Evolutionary conservation across 2,888 invertebrate genomes (phyloP), one percentile per base, ranked within the genome.

Genomic region (Coremacera marginata): DNA sequence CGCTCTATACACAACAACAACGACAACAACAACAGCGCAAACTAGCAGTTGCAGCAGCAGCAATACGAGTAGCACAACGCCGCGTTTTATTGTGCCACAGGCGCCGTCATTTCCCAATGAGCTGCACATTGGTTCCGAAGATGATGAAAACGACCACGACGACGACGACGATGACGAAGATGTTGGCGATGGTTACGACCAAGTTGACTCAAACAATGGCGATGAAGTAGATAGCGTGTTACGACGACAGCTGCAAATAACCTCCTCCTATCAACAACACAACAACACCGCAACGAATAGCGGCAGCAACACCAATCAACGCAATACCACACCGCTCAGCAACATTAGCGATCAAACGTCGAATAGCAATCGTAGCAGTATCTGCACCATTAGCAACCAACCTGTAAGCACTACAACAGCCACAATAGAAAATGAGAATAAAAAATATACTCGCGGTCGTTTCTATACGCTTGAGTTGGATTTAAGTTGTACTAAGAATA

Each of bases 401-500:
- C 82, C 82, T 22, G 55, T 68, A 73, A 67, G 60, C 77, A 63
- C 77, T 70, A n/a, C 25, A 31, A 60, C 71, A 49, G 22, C 65
- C 14, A 72, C 80, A 60, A 81, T 86, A 70, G 84, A 86, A 71
- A 88, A 88, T 77, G 87, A 88, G 51, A 88, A 88, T 81, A 86
- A 85, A 49, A 86, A 87, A 79, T 86, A 84, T 71, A 83, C 82
- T 14, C 83, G 89, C 51, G 89, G 88, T 27, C 88, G 90, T 25
- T 90, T 89, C 79, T 87, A 89, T 80, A 89, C 89, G 51, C 81
- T 89, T 27, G 89, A 89, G 79, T 86, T 92, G 82, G 91, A 91
- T 84, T 88, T 92, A 79, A 91, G 91, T 79, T 92, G 91, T 86
- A 91, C 91, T 81, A 91, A 91, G 82, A 92, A 92, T 85, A 92